These are phyloP conservation scores for Phaedon cochleariae DNA, from an alignment of 2,888 invertebrate species.

Conservation along the genomic window DNA sequence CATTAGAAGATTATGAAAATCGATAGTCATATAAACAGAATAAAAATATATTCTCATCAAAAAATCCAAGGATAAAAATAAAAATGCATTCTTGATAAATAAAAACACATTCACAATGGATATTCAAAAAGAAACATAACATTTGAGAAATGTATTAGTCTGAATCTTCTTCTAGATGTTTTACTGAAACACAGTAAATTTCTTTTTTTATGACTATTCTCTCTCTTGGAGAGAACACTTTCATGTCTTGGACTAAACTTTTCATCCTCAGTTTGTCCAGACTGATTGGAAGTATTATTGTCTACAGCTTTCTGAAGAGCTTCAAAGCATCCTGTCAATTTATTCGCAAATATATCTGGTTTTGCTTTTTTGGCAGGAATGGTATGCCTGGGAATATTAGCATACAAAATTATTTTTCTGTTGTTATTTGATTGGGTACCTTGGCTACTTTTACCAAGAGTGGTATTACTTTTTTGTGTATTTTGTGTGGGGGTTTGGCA, in stretches of 20 bases:
- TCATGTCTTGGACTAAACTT: not conserved
- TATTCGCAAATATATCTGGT: not conserved
- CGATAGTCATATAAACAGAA: not conserved
- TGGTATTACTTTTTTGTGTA: not conserved
- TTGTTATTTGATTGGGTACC: not conserved
- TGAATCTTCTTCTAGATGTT: too few relatives aligned
- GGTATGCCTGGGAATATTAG: not conserved
- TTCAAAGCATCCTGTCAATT: not conserved
- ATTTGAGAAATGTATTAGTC: not conserved
- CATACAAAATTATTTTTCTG: too few relatives aligned
- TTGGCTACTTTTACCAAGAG: not conserved
- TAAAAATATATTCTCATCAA: not conserved
- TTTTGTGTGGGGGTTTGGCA: not conserved
- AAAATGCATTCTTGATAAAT: not conserved
- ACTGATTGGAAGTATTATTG: not conserved
- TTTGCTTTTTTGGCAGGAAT: slow-evolving; percentile 4
- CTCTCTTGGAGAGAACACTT: not conserved
- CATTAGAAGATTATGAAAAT: not conserved
- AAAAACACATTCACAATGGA: not conserved
- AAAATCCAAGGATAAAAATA: not conserved
- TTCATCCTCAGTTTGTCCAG: not conserved
- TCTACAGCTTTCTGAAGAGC: not conserved
- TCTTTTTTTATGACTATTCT: not conserved
- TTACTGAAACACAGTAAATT: not conserved
- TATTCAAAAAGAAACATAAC: not conserved